Evolutionary conservation across 2,888 invertebrate species (phyloP), one percentile per base, ranked within the genome.

Genomic region (Augiades crinisus): DNA sequence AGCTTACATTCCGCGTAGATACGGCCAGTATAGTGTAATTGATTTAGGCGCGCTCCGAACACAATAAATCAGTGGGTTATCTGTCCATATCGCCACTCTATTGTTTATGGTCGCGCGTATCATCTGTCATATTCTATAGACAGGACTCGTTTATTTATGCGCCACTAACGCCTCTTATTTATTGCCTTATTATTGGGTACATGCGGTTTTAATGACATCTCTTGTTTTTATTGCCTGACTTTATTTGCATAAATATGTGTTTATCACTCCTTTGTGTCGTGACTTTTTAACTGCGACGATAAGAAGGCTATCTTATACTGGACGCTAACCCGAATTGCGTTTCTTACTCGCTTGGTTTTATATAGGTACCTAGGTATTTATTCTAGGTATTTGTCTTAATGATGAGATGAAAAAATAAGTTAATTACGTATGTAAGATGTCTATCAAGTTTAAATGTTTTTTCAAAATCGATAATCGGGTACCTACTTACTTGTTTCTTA

Each of bases 11-110:
- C 31, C 38, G n/a, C 47, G 30, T 38, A 33, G 38, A 40, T 31
- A 38, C 13, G 17, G 30, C 21, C 27, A 27, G 14, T 60, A 57
- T 81, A 82, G 19, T 60, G 58, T 81, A 82, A 84, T 82, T 82
- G 82, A 84, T 84, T 79, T 72, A 77, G 75, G 68, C 71, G 65
- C 60, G 68, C 64, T 67, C 61, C 56, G 61, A 62, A 63, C 63
- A 66, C 74, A 61, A 84, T 86, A 81, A 83, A 81, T 86, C 85
- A 81, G 60, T 53, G 58, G 68, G 56, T 68, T 84, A 84, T 85
- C 84, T 70, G 62, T 55, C 64, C 69, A 69, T 79, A 84, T 80
- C 81, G 72, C 67, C 70, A 68, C 67, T 72, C 77, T 66, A 81
- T 81, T 84, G 81, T 85, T 76, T 82, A 76, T 78, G 76, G 72